Evolutionary conservation across 2,797 vertebrate species (phyloP).

Genomic region (Bradypodion ventrale): DNA sequence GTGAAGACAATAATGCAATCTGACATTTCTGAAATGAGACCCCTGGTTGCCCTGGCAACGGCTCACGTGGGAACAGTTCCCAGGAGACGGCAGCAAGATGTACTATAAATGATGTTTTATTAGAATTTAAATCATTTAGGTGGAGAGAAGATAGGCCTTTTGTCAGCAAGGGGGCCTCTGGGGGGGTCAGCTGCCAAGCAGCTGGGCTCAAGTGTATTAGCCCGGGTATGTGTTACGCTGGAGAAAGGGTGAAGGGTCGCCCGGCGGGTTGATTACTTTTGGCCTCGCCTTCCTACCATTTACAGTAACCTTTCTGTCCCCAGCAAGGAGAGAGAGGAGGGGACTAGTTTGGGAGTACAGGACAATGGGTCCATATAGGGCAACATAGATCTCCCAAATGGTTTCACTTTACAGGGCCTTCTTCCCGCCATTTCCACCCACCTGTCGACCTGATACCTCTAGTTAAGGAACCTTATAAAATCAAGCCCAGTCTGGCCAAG

Average conservation of each 20-base stretch:
- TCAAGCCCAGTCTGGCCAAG: too few species aligned
- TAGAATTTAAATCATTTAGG: constrained; percentile 96
- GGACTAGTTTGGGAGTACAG: not conserved
- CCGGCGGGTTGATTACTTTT: constrained; percentile 48
- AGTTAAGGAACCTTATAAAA: too few species aligned
- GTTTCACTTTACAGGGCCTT: too few species aligned
- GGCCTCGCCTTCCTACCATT: constrained; percentile 49
- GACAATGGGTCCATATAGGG: not conserved
- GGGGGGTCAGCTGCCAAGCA: constrained; percentile 66
- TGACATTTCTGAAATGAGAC: constrained; percentile 99
- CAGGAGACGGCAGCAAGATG: constrained; percentile 87
- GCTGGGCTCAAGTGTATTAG: constrained; percentile 48
- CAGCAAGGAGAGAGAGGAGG: not conserved
- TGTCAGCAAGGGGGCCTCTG: constrained; percentile 77
- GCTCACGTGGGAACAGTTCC: constrained; percentile 90
- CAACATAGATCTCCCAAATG: not conserved
- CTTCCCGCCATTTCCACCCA: too few species aligned
- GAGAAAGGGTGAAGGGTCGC: constrained; percentile 52
- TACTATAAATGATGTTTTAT: constrained; percentile 98
- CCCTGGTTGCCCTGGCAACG: constrained; percentile 95
- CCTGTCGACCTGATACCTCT: too few species aligned
- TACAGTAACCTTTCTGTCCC: constrained; percentile 48
- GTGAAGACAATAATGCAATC: constrained; percentile 99
- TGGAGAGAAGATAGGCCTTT: constrained; percentile 86
- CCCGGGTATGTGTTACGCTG: constrained; percentile 28